Evolutionary conservation across 2,888 invertebrate genomes (phyloP).

Genomic region (Ochropleura leucogaster): DNA sequence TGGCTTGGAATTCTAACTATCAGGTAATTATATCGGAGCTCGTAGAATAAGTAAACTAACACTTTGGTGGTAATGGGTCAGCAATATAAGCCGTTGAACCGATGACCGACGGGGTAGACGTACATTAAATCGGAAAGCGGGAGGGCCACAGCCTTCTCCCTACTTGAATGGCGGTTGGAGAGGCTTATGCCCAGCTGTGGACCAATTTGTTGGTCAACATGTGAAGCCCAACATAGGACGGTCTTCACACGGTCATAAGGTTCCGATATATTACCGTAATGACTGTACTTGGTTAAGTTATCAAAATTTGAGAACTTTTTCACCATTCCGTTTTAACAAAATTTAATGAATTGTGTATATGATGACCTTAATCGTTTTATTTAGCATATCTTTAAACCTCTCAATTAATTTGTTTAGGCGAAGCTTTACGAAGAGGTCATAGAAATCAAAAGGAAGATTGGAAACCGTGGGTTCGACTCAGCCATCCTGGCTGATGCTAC

Average conservation of each 20-base stretch:
- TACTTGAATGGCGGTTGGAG: neutral
- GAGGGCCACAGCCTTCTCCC: too few relatives aligned
- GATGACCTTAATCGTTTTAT: too few relatives aligned
- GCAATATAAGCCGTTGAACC: neutral
- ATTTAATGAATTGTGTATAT: too few relatives aligned
- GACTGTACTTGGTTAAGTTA: neutral
- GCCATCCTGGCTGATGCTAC: constrained; percentile 60
- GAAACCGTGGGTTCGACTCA: constrained; percentile 62
- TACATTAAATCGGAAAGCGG: too few relatives aligned
- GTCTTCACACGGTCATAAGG: neutral
- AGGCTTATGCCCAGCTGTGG: neutral
- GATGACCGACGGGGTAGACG: neutral
- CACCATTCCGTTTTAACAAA: too few relatives aligned
- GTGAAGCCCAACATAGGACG: too few relatives aligned
- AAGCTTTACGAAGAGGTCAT: constrained; percentile 72
- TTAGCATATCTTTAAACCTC: neutral
- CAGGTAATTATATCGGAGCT: constrained; percentile 68
- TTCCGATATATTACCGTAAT: neutral
- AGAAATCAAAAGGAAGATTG: constrained; percentile 65
- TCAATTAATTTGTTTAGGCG: constrained; percentile 65
- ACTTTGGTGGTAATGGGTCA: neutral
- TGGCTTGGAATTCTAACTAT: constrained; percentile 69
- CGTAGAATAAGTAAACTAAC: neutral
- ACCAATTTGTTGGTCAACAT: neutral
- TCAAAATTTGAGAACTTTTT: neutral